Evolutionary conservation across 2,113 vertebrate genomes (phyloP).

Genomic region (rat (Rattus norvegicus)): GRCr8 NC_086033.1:54953001-54953500

Average conservation of each 20-base stretch:
- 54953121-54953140: neutral
- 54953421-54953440: too few relatives aligned
- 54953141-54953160: neutral
- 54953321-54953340: neutral
- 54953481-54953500: neutral
- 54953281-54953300: neutral
- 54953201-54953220: neutral
- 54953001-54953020: neutral
- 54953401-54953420: neutral
- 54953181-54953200: neutral
- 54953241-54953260: neutral
- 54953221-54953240: neutral
- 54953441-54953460: neutral
- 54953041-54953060: slow-evolving; percentile 43
- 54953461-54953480: neutral
- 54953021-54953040: slow-evolving; percentile 16
- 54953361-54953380: neutral
- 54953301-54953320: neutral
- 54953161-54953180: neutral
- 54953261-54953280: neutral
- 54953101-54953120: neutral
- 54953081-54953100: neutral
- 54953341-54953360: neutral
- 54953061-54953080: neutral
- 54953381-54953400: neutral